Evolutionary conservation across 2,113 vertebrate genomes (phyloP).

Genomic region (Rana temporaria): DNA sequence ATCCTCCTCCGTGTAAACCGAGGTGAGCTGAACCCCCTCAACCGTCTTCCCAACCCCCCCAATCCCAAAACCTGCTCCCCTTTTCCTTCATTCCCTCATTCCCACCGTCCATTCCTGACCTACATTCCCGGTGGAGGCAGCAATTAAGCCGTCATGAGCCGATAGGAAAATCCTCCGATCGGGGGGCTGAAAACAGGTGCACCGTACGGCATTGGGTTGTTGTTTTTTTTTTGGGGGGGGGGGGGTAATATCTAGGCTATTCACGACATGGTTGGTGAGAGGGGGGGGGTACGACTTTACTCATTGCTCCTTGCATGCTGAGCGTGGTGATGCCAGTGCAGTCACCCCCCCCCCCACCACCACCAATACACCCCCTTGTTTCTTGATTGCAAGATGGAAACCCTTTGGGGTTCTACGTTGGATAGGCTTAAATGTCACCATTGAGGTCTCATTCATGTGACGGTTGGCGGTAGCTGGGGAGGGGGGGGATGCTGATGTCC

Average conservation of each 20-base stretch:
- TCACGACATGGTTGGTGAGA: no score
- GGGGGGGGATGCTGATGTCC: background rate
- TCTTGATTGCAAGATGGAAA: background rate
- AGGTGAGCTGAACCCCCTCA: background rate
- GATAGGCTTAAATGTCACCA: no score
- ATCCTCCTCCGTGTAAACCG: background rate
- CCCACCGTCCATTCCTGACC: conserved; percentile 4
- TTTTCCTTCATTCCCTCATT: background rate
- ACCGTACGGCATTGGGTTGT: background rate
- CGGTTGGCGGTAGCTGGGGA: background rate
- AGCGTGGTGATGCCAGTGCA: background rate
- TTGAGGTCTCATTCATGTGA: background rate
- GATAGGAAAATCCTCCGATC: background rate
- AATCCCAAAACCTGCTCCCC: background rate
- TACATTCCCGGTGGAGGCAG: background rate
- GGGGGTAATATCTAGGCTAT: background rate
- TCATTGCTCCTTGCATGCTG: background rate
- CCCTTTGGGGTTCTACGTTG: background rate
- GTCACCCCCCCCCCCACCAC: background rate
- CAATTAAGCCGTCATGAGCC: background rate
- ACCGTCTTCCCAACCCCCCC: background rate
- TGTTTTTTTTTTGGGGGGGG: background rate
- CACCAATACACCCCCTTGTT: background rate
- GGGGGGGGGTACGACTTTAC: background rate
- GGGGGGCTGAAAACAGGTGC: background rate